These are phyloP conservation scores for Arbacia lixula DNA, from an alignment of 53 echinoderm and acorn worm genomes.

Conservation along the genomic window DNA sequence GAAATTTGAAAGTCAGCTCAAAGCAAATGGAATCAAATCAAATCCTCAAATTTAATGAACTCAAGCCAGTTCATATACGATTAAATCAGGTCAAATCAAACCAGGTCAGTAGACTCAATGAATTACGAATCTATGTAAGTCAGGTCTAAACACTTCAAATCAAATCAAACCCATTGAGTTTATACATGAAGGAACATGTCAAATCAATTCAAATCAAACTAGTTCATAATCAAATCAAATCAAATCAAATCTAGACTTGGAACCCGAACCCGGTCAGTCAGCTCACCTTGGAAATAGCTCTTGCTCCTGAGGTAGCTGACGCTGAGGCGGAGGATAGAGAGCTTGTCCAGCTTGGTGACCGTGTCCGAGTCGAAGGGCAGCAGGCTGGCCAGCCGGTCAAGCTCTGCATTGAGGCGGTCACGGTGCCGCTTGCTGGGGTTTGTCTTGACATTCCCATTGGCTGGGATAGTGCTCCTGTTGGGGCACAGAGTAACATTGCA, in stretches of 20 bases:
- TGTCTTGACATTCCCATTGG: conserved; percentile 77
- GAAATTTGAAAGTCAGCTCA: too few species aligned
- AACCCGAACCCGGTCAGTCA: too few species aligned
- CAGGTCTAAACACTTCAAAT: too few species aligned
- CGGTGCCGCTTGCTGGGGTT: conserved; percentile 98
- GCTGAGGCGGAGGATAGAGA: conserved; percentile 93
- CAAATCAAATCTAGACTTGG: neutral
- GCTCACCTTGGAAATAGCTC: conserved; percentile 95
- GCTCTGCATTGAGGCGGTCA: conserved; percentile 92
- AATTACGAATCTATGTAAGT: too few species aligned
- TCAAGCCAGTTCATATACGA: too few species aligned
- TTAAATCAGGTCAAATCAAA: too few species aligned
- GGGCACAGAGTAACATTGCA: neutral
- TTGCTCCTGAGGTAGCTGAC: conserved; percentile 97
- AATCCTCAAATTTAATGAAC: too few species aligned
- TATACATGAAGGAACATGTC: too few species aligned
- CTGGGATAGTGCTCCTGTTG: conserved; percentile 69
- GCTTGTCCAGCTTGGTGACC: conserved; percentile 89
- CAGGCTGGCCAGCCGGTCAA: conserved; percentile 86
- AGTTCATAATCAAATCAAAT: too few species aligned
- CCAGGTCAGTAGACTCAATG: too few species aligned
- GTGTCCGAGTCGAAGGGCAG: conserved; percentile 93
- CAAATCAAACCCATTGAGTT: neutral
- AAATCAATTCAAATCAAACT: too few species aligned
- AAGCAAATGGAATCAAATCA: too few species aligned